phyloP scores from a whole-genome alignment of 2,113 vertebrate species.

The Silurus meridionalis region DNA sequence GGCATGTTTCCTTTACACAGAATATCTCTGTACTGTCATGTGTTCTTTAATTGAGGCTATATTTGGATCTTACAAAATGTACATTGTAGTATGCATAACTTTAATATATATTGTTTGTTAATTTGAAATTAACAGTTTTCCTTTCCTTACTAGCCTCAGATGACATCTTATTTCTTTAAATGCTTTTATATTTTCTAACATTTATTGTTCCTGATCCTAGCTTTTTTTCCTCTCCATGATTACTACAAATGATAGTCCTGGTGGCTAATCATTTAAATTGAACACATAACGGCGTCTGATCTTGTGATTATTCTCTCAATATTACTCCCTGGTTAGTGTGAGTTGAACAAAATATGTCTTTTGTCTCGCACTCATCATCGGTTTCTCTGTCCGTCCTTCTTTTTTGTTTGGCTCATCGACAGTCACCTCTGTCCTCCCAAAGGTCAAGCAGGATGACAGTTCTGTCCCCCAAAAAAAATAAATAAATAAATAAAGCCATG shows the following conservation, averaged over 20 bases:
- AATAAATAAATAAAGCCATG: background rate
- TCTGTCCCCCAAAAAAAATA: background rate
- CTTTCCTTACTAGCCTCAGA: background rate
- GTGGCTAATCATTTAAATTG: background rate
- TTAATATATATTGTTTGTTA: background rate
- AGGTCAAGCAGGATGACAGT: background rate
- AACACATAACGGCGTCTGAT: background rate
- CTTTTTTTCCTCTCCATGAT: background rate
- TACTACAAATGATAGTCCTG: background rate
- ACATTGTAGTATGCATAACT: background rate
- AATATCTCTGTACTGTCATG: background rate
- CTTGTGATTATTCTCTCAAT: slow-evolving; percentile 21
- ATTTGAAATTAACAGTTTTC: background rate
- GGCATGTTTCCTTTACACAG: background rate
- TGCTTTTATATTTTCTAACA: background rate
- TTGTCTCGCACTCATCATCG: background rate
- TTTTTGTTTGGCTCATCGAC: slow-evolving; percentile 12
- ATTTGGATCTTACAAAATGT: background rate
- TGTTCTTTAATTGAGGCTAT: background rate
- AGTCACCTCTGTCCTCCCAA: background rate
- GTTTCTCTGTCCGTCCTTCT: slow-evolving; percentile 15
- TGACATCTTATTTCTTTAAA: background rate
- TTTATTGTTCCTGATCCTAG: background rate
- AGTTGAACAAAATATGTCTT: background rate
- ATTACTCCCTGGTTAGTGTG: background rate